Percentiles rank a stretch among this genome's conserved stretches.
These are phyloP conservation scores for Cotesia vestalis DNA, from an alignment of 1,140 invertebrate genomes.

Conservation along the genomic window DNA sequence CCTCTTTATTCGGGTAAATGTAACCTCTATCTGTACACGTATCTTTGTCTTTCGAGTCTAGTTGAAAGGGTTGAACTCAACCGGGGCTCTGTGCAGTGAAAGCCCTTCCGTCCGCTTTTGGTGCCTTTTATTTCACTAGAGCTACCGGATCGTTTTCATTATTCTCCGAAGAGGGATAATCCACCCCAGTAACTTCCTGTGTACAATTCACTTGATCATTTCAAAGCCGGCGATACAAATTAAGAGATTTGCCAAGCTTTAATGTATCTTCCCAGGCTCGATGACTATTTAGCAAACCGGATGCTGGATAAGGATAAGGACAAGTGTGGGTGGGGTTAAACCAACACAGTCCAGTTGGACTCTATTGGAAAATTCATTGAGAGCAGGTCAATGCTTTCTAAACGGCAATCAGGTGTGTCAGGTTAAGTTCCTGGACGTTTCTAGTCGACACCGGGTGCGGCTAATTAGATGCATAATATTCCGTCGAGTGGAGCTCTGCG, in stretches of 20 bases:
- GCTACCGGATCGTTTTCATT: not conserved
- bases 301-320: not conserved
- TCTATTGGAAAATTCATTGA: constrained; percentile 8
- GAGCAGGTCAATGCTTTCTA: not conserved
- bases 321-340: too few relatives aligned
- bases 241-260: constrained; percentile 2
- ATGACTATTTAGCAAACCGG: too few relatives aligned
- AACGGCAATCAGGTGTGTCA: constrained; percentile 25
- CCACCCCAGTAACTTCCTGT: constrained; percentile 10
- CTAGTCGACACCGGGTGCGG: constrained; percentile 30
- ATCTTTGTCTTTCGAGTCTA: not conserved
- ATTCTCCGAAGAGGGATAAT: constrained; percentile 15
- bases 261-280: not conserved
- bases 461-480: constrained; percentile 41
- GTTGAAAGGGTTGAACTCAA: too few relatives aligned
- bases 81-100: too few relatives aligned
- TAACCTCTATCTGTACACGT: constrained; percentile 1
- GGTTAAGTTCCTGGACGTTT: constrained; percentile 23
- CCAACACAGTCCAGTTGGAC: too few relatives aligned
- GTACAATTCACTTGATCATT: constrained; percentile 16
- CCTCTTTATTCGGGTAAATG: constrained; percentile 9
- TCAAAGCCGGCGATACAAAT: constrained; percentile 7
- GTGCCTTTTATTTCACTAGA: not conserved
- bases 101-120: not conserved
- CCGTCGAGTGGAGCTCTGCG: constrained; percentile 16